phyloP scores from a whole-genome alignment of 1,140 invertebrate genomes.

The Euura lappo region DNA sequence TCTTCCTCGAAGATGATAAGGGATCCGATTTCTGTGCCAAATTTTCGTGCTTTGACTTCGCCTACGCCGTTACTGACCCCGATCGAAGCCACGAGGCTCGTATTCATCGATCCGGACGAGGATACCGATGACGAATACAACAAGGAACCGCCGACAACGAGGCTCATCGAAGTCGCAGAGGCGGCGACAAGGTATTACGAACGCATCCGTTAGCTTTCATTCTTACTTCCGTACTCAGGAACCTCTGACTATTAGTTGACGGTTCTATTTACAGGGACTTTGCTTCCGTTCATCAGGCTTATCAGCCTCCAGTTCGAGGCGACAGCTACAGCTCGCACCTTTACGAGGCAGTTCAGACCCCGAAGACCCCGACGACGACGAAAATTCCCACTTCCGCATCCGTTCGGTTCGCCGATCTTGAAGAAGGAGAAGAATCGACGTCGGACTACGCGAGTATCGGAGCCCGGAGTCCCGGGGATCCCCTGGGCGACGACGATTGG shows the following conservation, averaged over 20 bases:
- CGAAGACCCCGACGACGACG: conserved; percentile 64
- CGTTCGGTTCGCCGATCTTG: conserved; percentile 65
- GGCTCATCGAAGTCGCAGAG: conserved; percentile 55
- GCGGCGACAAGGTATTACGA: conserved; percentile 48
- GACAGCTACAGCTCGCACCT: conserved; percentile 68
- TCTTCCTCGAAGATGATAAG: conserved; percentile 63
- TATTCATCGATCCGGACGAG: conserved; percentile 75
- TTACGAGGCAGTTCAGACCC: conserved; percentile 63
- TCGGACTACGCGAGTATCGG: conserved; percentile 81
- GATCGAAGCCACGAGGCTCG: conserved; percentile 71
- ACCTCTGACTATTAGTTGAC: too few species aligned
- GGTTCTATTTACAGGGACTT: conserved; percentile 45
- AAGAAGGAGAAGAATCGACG: conserved; percentile 72
- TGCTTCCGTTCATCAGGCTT: conserved; percentile 57
- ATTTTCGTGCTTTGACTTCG: conserved; percentile 70
- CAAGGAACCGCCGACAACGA: conserved; percentile 46
- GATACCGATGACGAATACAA: conserved; percentile 65
- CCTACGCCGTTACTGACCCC: conserved; percentile 73
- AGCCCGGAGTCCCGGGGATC: conserved; percentile 60
- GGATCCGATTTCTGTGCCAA: conserved; percentile 79
- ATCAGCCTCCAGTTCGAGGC: conserved; percentile 57
- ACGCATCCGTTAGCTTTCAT: background rate
- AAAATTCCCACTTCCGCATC: conserved; percentile 71
- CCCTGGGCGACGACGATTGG: conserved; percentile 62
- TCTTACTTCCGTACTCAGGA: too few species aligned